These are phyloP conservation scores for Otis tarda DNA, from an alignment of 2,113 vertebrate genomes.

Conservation along the genomic window DNA sequence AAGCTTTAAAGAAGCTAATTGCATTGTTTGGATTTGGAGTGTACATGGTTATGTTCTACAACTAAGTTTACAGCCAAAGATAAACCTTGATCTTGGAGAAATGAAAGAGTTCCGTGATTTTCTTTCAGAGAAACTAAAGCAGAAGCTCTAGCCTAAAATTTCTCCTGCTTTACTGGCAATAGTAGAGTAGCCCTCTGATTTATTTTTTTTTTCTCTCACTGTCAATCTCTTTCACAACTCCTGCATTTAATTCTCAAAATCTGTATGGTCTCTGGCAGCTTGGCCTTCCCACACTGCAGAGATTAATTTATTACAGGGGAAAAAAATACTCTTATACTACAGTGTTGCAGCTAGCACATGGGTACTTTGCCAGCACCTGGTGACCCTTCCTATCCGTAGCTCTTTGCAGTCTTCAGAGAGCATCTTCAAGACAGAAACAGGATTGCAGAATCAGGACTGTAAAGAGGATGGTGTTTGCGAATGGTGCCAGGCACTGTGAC, in stretches of 20 bases:
- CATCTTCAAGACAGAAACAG: background rate
- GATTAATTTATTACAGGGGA: background rate
- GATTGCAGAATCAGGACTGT: background rate
- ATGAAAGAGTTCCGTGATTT: background rate
- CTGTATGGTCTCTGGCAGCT: background rate
- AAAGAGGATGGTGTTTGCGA: background rate
- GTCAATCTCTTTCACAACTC: background rate
- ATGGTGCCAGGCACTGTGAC: background rate
- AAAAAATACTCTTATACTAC: background rate
- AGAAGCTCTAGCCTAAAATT: background rate
- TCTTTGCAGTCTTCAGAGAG: background rate
- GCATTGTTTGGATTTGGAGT: background rate
- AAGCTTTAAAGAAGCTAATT: background rate
- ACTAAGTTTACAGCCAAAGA: background rate
- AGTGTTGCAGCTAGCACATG: background rate
- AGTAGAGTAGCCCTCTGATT: background rate
- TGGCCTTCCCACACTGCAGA: background rate
- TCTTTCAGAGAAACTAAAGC: background rate
- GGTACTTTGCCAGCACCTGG: background rate
- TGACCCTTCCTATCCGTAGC: background rate
- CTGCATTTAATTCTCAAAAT: background rate
- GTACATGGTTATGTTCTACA: background rate
- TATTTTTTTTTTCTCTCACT: background rate
- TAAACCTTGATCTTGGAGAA: background rate
- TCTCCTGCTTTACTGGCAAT: background rate